Base-by-base conservation (phyloP, 2,888 invertebrate genomes). In the Andrena chrysosceles region DNA sequence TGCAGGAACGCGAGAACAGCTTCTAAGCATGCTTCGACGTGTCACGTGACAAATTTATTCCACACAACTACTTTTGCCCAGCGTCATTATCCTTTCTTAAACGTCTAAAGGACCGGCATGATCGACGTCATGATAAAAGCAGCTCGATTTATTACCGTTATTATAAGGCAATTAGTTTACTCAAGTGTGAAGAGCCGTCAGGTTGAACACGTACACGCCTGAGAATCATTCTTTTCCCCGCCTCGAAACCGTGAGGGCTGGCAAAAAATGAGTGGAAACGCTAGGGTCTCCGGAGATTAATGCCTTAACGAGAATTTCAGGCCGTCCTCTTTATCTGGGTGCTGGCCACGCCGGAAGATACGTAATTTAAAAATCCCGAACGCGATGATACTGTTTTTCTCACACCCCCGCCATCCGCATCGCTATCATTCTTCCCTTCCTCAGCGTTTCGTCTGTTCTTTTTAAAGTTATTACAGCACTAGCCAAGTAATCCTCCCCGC, bases 221-320 rank as follows among this genome's bases (percentile, higher is more conserved):
- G 52, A 69, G 75, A 75, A 75, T 78, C 78, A 63, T 75, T 54
- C 63, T 67, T 68, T 23, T 54, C 42, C n/a, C 16, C 26, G 54
- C 64, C 59, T 35, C 49, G 63, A 60, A 35, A 35, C 59, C 33
- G 42, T 20, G 31, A 7, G 49, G 52, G 59, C 23, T 4, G 67
- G 62, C 69, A 73, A 83, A 83, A 84, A 72, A 68, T 72, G 62
- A 59, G 23, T 23, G 6, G 72, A 29, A 23, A 8, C 49, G 2
- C 48, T 48, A 42, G 59, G 52, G 33, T 31, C 16, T n/a, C 54
- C 16, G 71, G 69, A 86, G 77, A 84, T 85, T 86, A 86, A 84
- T 81, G 78, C 79, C 81, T 86, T 84, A 86, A 85, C 84, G 84
- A 86, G 81, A 84, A 63, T 85, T 78, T 70, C 74, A 62, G 74